Conservation (phyloP, 2,113 vertebrate species). For the Chelonoidis abingdonii region DNA sequence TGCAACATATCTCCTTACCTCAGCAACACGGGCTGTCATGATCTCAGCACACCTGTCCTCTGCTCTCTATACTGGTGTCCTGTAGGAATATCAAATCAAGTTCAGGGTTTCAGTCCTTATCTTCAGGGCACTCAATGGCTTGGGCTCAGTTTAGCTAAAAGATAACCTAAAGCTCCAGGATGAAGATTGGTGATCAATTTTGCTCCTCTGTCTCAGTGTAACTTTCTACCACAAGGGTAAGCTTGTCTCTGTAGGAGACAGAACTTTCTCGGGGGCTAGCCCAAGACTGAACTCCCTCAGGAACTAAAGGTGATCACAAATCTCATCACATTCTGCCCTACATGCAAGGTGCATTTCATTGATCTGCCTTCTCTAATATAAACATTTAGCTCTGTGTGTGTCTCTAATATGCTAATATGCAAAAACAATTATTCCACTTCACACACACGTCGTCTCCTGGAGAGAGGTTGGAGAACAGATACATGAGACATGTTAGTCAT, state of each 20-base stretch:
- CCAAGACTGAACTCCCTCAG: background rate
- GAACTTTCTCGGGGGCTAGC: background rate
- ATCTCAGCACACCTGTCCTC: too few species aligned
- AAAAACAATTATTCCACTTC: fast-evolving
- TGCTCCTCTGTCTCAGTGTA: background rate
- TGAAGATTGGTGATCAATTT: background rate
- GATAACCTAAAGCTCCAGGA: background rate
- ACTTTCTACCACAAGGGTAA: background rate
- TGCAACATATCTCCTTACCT: too few species aligned
- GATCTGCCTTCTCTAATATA: background rate
- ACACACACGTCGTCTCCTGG: background rate
- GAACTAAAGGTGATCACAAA: background rate
- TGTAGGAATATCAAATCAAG: background rate
- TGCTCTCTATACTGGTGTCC: too few species aligned
- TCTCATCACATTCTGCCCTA: background rate
- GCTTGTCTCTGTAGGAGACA: background rate
- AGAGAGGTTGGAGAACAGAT: background rate
- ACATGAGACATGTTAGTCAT: background rate
- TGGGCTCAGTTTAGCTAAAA: background rate
- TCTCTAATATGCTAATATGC: background rate
- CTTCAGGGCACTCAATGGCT: background rate
- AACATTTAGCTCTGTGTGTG: background rate
- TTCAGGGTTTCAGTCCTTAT: background rate
- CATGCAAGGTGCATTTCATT: background rate
- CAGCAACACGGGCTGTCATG: too few species aligned